Percentiles rank a stretch among this genome's conserved stretches.
Evolutionary conservation across 1,140 invertebrate species (phyloP).

Genomic region (Cataglyphis hispanica): DNA sequence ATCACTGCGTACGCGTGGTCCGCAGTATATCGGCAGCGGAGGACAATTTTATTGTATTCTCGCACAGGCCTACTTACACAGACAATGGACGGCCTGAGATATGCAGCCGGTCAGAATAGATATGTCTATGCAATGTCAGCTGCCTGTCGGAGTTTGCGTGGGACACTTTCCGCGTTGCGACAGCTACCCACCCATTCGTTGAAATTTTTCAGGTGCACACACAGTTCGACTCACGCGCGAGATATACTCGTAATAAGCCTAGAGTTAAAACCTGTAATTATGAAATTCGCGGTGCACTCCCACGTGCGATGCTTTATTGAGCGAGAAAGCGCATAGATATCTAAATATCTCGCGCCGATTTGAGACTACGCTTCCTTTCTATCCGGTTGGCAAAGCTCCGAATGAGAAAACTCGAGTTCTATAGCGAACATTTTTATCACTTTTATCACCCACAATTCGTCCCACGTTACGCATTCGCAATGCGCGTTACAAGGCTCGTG

Average conservation of each 20-base stretch:
- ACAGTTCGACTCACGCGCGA: conserved; percentile 38
- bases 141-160: conserved; percentile 63
- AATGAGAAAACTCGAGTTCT: neutral
- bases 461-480: conserved; percentile 36
- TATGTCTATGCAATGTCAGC: conserved; percentile 69
- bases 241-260: conserved; percentile 27
- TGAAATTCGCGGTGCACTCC: conserved; percentile 43
- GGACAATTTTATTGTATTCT: conserved; percentile 71
- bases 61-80: conserved; percentile 69
- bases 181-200: conserved; percentile 53
- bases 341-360: conserved; percentile 37
- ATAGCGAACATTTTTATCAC: conserved; percentile 26
- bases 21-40: conserved; percentile 1
- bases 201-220: conserved; percentile 68
- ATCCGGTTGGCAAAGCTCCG: neutral
- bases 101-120: conserved; percentile 69
- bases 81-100: conserved; percentile 67
- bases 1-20: conserved; percentile 23
- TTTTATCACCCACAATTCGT: conserved; percentile 45
- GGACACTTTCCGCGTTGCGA: conserved; percentile 70
- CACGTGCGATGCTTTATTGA: conserved; percentile 40
- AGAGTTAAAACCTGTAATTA: conserved; percentile 48
- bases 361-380: conserved; percentile 24
- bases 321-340: conserved; percentile 36
- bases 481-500: neutral